Conservation (phyloP, 92 coral and sea anemone species). For the Heteractis magnifica region DNA sequence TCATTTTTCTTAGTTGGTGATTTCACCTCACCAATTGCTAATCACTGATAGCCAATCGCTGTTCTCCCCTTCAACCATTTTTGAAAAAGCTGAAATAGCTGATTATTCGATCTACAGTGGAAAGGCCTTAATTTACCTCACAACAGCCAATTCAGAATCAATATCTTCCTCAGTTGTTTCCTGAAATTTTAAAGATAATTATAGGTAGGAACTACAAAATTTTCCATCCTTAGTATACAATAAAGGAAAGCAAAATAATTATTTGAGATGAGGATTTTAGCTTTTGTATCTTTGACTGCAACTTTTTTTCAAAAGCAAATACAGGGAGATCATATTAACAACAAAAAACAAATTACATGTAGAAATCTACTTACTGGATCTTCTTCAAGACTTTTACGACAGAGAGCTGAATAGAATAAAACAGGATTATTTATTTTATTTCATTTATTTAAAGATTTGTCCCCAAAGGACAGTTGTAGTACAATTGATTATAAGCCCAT, state of each 20-base stretch:
- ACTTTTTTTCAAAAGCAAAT: too few species aligned
- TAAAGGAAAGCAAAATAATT: too few species aligned
- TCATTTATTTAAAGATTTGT: background rate
- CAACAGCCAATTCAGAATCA: slow-evolving; percentile 92
- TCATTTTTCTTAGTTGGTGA: too few species aligned
- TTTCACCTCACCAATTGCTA: too few species aligned
- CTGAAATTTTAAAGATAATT: slow-evolving; percentile 25
- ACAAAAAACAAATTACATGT: background rate
- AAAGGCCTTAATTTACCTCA: slow-evolving; percentile 46
- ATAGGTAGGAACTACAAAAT: background rate
- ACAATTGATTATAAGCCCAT: background rate
- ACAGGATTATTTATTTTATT: background rate
- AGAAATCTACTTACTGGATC: slow-evolving; percentile 73
- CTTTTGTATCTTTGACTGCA: too few species aligned
- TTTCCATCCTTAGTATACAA: too few species aligned
- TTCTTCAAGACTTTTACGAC: slow-evolving; percentile 87
- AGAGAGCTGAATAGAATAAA: slow-evolving; percentile 56
- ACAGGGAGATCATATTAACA: too few species aligned
- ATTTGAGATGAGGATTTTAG: too few species aligned
- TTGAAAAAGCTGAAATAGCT: too few species aligned
- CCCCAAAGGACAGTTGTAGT: too few species aligned
- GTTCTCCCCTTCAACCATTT: too few species aligned
- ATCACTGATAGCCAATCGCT: too few species aligned
- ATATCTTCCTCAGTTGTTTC: slow-evolving; percentile 89
- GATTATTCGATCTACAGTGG: background rate